Evolutionary conservation across 1,140 invertebrate species (phyloP), one percentile per base, ranked within the genome.

Genomic region (Pseudomyrmex concolor): DNA sequence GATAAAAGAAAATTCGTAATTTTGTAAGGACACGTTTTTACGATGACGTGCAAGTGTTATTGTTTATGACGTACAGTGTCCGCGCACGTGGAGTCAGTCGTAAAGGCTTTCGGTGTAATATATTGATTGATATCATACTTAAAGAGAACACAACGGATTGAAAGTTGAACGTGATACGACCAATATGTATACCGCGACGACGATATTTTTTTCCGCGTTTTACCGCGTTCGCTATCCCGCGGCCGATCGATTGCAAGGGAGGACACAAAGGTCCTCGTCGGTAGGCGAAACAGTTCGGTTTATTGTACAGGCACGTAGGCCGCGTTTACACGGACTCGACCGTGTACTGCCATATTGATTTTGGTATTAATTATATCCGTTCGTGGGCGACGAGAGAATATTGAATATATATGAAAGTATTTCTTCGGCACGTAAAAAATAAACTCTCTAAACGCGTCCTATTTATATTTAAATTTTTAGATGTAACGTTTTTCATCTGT

Each of bases 111-210:
- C 22, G n/a, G 13, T 64, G n/a, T 34, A 73, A 43, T 59, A 64
- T 84, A 64, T 84, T 82, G 60, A 59, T 64, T 71, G 67, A 66
- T 82, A 84, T 54, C 25, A 73, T 62, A 10, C 25, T 67, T 25
- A 25, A 50, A 15, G 12, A 51, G 3, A 12, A 17, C 43, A 19
- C 19, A 60, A 67, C 45, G 43, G 22, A 15, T 34, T 54, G 17
- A 9, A 12, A 25, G n/a, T 66, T 15, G 63, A 66, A 54, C 54
- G n/a, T 22, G 48, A 43, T 66, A 67, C n/a, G n/a, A 67, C 12
- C 5, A 34, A 34, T 34, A 34, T 19, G 19, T 10, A 51, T 2
- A 25, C n/a, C 19, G 2, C 51, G 34, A 51, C 4, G 48, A 68
- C n/a, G 34, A n/a, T 57, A 77, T 25, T 54, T 77, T 51, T 74